Conservation (phyloP, 92 coral and sea anemone genomes). For the Zoanthus sansibaricus region DNA sequence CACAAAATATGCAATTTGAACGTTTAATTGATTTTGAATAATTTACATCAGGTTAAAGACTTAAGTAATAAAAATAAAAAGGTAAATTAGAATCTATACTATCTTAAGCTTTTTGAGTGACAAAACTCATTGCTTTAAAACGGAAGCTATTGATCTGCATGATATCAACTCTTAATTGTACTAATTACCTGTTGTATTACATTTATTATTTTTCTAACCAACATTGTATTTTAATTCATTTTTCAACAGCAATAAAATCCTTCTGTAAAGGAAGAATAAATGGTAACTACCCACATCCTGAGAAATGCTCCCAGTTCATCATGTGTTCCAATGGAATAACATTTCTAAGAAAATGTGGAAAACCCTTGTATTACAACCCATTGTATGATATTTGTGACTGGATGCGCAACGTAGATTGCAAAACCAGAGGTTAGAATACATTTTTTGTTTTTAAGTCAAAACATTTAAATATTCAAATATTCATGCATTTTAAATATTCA, state of each 20-base stretch:
- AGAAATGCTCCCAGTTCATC: slow-evolving; percentile 4
- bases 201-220: background rate
- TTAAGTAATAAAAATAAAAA: too few species aligned
- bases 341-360: background rate
- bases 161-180: too few species aligned
- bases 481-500: too few species aligned
- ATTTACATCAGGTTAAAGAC: too few species aligned
- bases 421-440: background rate
- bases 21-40: too few species aligned
- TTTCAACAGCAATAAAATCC: background rate
- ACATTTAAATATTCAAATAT: too few species aligned
- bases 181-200: background rate
- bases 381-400: slow-evolving; percentile 16
- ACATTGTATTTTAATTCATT: background rate
- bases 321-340: background rate
- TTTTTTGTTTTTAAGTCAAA: background rate
- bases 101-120: too few species aligned
- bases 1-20: too few species aligned
- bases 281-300: slow-evolving; percentile 21
- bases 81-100: too few species aligned
- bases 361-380: background rate
- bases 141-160: too few species aligned
- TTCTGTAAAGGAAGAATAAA: background rate
- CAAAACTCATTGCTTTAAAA: too few species aligned
- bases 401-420: slow-evolving; percentile 20